phyloP scores from a whole-genome alignment of 1,140 invertebrate genomes.

The Magallana ariakensis region DNA sequence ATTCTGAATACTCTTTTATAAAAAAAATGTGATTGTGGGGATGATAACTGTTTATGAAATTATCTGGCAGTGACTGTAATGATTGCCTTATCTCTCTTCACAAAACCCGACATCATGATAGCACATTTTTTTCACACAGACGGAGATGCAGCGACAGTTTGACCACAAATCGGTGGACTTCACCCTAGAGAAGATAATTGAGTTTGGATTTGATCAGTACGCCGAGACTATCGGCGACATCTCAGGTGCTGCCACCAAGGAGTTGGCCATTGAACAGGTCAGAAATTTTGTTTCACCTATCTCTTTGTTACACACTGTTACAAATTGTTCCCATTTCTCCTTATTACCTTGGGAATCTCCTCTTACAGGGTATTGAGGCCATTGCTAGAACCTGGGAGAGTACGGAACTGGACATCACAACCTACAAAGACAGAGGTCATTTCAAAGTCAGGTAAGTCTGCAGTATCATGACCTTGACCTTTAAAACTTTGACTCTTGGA shows the following conservation, averaged over 20 bases:
- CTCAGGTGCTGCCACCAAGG: conserved; percentile 90
- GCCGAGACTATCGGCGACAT: conserved; percentile 90
- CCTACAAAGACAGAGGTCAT: conserved; percentile 85
- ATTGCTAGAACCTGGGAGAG: conserved; percentile 87
- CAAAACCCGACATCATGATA: no score
- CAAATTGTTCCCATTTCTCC: not conserved
- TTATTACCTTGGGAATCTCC: no score
- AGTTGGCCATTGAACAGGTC: conserved; percentile 88
- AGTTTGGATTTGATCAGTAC: conserved; percentile 88
- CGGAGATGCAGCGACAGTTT: conserved; percentile 83
- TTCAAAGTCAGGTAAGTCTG: conserved; percentile 77
- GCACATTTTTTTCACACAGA: conserved; percentile 58
- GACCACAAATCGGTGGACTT: conserved; percentile 88
- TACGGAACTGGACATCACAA: conserved; percentile 86
- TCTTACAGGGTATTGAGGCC: conserved; percentile 83
- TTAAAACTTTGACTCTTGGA: no score
- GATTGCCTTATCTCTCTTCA: no score
- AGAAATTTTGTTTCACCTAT: not conserved
- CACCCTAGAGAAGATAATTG: conserved; percentile 88
- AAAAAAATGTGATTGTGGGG: no score
- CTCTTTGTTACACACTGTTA: not conserved
- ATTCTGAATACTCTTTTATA: no score
- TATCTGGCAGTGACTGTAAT: no score
- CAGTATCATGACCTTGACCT: not conserved
- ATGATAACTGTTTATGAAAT: no score